Evolutionary conservation across 2,888 invertebrate genomes (phyloP).

Genomic region (Euproctis similis): DNA sequence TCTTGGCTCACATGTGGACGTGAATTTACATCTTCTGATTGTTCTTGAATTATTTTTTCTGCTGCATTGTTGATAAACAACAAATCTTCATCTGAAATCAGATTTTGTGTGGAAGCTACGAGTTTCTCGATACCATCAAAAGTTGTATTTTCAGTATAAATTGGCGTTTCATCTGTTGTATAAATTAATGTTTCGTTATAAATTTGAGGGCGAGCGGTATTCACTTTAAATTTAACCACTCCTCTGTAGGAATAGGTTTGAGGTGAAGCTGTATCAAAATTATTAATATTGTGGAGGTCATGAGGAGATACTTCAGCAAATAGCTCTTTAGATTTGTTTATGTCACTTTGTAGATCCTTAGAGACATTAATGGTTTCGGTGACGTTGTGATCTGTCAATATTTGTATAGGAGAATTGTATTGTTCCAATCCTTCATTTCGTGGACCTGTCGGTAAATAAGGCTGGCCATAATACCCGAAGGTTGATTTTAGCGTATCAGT

Average conservation of each 20-base stretch:
- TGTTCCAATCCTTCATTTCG: slow-evolving; percentile 35
- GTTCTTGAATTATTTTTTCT: slow-evolving; percentile 42
- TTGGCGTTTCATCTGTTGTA: slow-evolving; percentile 33
- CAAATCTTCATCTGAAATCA: slow-evolving; percentile 79
- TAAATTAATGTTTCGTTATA: slow-evolving; percentile 53
- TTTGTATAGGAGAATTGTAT: slow-evolving; percentile 39
- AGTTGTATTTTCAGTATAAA: slow-evolving; percentile 25
- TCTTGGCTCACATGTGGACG: too few species aligned
- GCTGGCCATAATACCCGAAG: slow-evolving; percentile 16
- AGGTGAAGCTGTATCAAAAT: slow-evolving; percentile 44
- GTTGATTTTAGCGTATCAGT: slow-evolving; percentile 19
- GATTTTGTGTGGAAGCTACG: slow-evolving; percentile 75
- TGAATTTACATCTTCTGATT: slow-evolving; percentile 53
- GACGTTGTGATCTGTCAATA: slow-evolving; percentile 62
- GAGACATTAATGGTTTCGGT: slow-evolving; percentile 27
- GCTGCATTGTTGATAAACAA: slow-evolving; percentile 76
- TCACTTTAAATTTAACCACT: slow-evolving; percentile 43
- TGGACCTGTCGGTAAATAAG: slow-evolving; percentile 25
- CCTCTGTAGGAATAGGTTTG: slow-evolving; percentile 38
- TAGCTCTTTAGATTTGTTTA: slow-evolving; percentile 33
- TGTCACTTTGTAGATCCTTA: slow-evolving; percentile 27
- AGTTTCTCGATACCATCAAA: slow-evolving; percentile 62
- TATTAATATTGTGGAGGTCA: slow-evolving; percentile 36
- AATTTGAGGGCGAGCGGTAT: slow-evolving; percentile 37
- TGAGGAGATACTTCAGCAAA: slow-evolving; percentile 35